Percentiles rank a stretch among this genome's conserved stretches.
These are phyloP conservation scores for Gari tellinella DNA, from an alignment of 2,888 invertebrate species.

Conservation along the genomic window DNA sequence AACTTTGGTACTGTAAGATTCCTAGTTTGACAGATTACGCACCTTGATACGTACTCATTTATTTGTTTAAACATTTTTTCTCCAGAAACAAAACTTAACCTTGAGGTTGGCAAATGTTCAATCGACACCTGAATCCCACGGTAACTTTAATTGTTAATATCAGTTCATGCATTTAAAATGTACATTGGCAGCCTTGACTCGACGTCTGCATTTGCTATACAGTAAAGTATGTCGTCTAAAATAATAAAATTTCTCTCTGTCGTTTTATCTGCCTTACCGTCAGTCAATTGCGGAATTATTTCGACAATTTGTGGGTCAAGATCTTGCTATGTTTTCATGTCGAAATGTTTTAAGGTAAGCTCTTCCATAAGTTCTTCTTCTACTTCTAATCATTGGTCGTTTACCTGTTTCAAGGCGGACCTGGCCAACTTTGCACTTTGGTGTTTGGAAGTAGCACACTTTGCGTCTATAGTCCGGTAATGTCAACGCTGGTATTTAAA, in stretches of 20 bases:
- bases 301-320: too few species aligned
- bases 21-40: conserved; percentile 33
- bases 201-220: conserved; percentile 35
- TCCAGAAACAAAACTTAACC: conserved; percentile 9
- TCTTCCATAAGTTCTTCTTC: too few species aligned
- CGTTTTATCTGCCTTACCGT: not conserved
- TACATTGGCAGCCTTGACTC: conserved; percentile 26
- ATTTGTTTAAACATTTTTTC: conserved; percentile 47
- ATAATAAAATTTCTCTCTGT: conserved; percentile 22
- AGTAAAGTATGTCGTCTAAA: conserved; percentile 46
- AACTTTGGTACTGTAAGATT: conserved; percentile 6
- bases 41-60: conserved; percentile 16
- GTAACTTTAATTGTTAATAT: not conserved
- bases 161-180: too few species aligned
- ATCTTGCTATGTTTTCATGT: too few species aligned
- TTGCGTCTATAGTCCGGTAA: too few species aligned
- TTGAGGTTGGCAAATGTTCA: not conserved
- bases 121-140: conserved; percentile 5
- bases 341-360: too few species aligned
- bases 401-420: too few species aligned
- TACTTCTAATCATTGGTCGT: too few species aligned
- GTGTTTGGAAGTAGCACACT: too few species aligned
- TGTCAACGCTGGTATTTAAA: too few species aligned
- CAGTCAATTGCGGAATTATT: too few species aligned
- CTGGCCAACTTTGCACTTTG: too few species aligned